phyloP scores from a whole-genome alignment of 1,140 invertebrate species.

The Pristionchus pacificus region DNA sequence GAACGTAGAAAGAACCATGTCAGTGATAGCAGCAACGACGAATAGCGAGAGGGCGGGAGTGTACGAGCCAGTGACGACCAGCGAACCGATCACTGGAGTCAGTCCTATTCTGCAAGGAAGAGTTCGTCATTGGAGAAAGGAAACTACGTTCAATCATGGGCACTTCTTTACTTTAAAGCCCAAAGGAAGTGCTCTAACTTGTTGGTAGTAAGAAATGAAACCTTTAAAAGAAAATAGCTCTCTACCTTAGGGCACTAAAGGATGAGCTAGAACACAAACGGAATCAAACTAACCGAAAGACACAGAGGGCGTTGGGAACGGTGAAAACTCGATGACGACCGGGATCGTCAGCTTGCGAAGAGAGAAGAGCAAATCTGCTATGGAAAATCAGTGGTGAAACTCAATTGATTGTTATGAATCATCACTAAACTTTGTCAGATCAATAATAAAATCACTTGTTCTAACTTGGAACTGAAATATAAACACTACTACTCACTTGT shows the following conservation, averaged over 20 bases:
- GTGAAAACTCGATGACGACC: conserved; percentile 73
- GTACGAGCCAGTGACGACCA: conserved; percentile 74
- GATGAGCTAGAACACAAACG: no score
- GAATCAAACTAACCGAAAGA: no score
- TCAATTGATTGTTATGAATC: no score
- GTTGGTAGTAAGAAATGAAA: conserved; percentile 3
- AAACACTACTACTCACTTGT: background rate
- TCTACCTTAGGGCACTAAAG: no score
- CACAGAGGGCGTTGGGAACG: conserved; percentile 73
- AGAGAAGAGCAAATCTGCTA: background rate
- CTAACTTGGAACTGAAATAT: background rate
- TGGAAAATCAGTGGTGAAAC: no score
- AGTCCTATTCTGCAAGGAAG: conserved; percentile 76
- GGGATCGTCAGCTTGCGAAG: conserved; percentile 4
- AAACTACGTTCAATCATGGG: conserved; percentile 1
- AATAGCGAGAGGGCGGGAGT: conserved; percentile 71
- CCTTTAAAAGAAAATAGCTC: no score
- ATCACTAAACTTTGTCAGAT: no score
- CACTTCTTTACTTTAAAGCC: no score
- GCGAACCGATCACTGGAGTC: conserved; percentile 79
- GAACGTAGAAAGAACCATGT: no score
- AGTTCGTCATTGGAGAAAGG: conserved; percentile 58
- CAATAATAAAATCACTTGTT: background rate
- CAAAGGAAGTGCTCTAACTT: background rate
- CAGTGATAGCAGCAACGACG: conserved; percentile 74